Conservation (phyloP, 37 sponge, comb jelly and placozoan species). For the Hexactinellida sp. region DNA sequence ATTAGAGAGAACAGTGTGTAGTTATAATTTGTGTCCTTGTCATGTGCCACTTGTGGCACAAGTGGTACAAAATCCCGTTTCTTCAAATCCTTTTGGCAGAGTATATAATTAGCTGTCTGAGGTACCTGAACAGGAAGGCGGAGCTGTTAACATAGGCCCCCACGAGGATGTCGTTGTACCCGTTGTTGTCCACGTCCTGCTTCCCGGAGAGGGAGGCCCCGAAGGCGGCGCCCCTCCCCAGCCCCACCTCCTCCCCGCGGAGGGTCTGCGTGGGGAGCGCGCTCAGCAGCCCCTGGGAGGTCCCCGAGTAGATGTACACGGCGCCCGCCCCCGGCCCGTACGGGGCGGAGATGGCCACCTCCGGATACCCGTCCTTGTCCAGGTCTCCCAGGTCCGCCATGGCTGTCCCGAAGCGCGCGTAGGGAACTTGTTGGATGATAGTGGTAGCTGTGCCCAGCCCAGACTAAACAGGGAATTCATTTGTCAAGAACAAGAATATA, state of each 20-base stretch:
- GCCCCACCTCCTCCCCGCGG: neutral
- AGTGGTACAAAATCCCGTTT: too few species aligned
- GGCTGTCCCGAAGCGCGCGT: conserved; percentile 19
- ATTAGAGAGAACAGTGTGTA: too few species aligned
- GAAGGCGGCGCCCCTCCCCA: conserved; percentile 16
- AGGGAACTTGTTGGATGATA: neutral
- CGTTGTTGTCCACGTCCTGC: conserved; percentile 52
- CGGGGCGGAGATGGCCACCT: conserved; percentile 79
- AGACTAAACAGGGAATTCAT: neutral
- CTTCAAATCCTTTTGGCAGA: too few species aligned
- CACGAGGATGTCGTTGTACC: conserved; percentile 22
- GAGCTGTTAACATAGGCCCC: conserved; percentile 17
- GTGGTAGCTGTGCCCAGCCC: neutral
- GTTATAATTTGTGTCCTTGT: too few species aligned
- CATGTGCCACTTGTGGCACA: too few species aligned
- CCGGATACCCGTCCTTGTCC: conserved; percentile 28
- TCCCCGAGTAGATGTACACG: conserved; percentile 54
- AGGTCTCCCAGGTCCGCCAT: conserved; percentile 25
- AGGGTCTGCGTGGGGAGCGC: conserved; percentile 22
- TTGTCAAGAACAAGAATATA: neutral
- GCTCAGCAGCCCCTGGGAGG: neutral
- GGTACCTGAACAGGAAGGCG: neutral
- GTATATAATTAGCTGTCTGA: too few species aligned
- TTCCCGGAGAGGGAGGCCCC: conserved; percentile 33
- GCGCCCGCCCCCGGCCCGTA: conserved; percentile 35